These are phyloP conservation scores for Hylomyscus alleni DNA, from an alignment of 2,797 vertebrate genomes.

Conservation along the genomic window DNA sequence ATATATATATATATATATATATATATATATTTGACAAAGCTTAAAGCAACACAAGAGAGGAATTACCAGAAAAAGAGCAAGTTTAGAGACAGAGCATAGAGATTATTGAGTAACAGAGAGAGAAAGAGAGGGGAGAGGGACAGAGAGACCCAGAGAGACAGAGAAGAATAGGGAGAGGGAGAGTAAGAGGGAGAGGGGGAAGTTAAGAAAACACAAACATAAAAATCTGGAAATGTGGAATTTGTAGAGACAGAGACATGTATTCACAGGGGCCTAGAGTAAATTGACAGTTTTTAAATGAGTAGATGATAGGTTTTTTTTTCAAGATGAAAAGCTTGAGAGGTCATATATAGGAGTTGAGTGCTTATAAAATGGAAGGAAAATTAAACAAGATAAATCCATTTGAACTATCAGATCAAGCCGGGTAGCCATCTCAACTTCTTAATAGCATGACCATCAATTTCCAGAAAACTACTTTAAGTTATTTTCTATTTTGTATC, in stretches of 20 bases:
- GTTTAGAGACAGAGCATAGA: neutral
- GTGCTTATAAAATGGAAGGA: neutral
- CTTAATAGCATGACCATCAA: neutral
- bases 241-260: neutral
- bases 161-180: neutral
- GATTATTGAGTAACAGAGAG: too few species aligned
- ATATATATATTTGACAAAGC: neutral
- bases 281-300: neutral
- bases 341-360: neutral
- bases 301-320: neutral
- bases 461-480: neutral
- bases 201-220: neutral
- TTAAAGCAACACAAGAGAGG: neutral
- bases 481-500: constrained; percentile 34
- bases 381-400: neutral
- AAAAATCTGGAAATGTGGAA: neutral
- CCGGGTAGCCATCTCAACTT: neutral
- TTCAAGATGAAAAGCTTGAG: neutral
- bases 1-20: too few species aligned
- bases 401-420: neutral
- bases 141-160: neutral
- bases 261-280: neutral
- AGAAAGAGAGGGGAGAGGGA: neutral
- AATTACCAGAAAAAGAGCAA: neutral
- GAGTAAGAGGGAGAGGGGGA: too few species aligned